A percentile compares a stretch with the other conserved stretches of the same genome.
Evolutionary conservation across 2,113 vertebrate genomes (phyloP).

Genomic region (Abramis brama): DNA sequence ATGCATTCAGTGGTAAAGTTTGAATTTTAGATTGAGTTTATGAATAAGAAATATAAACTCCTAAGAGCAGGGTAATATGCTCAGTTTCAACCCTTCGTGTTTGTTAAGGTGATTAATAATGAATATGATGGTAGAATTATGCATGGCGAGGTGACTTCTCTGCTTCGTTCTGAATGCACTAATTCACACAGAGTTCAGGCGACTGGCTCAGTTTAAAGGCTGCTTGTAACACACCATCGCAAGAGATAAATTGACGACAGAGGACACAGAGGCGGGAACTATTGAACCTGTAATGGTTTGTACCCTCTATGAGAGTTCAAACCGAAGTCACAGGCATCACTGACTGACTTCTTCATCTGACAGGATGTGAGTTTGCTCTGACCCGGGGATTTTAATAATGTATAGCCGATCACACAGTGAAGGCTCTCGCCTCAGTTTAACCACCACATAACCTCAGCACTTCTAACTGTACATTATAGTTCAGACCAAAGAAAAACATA

Average conservation of each 20-base stretch:
- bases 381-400: constrained; percentile 69
- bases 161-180: constrained; percentile 41
- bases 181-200: constrained; percentile 39
- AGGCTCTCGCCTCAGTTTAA: constrained; percentile 57
- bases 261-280: constrained; percentile 46
- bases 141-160: constrained; percentile 39
- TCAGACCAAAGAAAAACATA: constrained; percentile 52
- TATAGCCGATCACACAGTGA: constrained; percentile 56
- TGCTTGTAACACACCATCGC: constrained; percentile 46
- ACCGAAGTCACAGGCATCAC: constrained; percentile 60
- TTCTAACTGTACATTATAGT: constrained; percentile 57
- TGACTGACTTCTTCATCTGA: constrained; percentile 49
- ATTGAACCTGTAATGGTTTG: constrained; percentile 57
- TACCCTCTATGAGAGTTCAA: constrained; percentile 65
- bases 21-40: constrained; percentile 28
- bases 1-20: background rate
- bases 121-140: constrained; percentile 43
- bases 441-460: constrained; percentile 58
- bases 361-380: constrained; percentile 59
- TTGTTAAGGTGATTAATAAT: constrained; percentile 59
- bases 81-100: constrained; percentile 48
- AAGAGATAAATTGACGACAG: constrained; percentile 17
- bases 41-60: constrained; percentile 46
- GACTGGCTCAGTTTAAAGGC: constrained; percentile 47
- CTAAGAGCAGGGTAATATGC: constrained; percentile 47